Percentiles rank a stretch among this genome's conserved stretches.
Conservation (phyloP, 2,113 vertebrate genomes). For the Epinephelus lanceolatus region DNA sequence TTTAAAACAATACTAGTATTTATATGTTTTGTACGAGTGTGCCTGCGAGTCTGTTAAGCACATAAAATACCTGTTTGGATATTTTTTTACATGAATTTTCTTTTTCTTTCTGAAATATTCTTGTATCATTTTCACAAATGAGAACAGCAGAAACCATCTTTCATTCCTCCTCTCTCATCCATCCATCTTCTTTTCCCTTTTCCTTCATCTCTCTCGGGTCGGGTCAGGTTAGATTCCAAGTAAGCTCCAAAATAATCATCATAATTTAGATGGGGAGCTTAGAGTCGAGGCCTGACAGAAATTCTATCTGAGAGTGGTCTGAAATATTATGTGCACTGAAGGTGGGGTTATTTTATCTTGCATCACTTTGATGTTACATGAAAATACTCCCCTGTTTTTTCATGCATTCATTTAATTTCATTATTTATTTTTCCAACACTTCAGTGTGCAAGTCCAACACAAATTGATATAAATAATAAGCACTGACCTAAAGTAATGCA, state of each 20-base stretch:
- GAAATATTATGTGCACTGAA: constrained; percentile 20
- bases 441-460: not conserved
- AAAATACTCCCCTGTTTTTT: not conserved
- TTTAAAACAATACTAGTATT: not conserved
- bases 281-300: constrained; percentile 13
- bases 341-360: constrained; percentile 20
- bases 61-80: constrained; percentile 14
- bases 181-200: constrained; percentile 9
- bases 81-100: constrained; percentile 7
- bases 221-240: constrained; percentile 42
- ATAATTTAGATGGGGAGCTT: constrained; percentile 32
- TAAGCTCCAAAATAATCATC: constrained; percentile 52
- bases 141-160: constrained; percentile 50
- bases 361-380: constrained; percentile 14
- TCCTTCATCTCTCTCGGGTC: constrained; percentile 42
- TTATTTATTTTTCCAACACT: not conserved
- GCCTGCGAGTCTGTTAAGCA: constrained; percentile 8
- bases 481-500: not conserved
- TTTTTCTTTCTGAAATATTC: constrained; percentile 16
- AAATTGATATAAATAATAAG: not conserved
- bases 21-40: not conserved
- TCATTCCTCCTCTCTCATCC: constrained; percentile 28
- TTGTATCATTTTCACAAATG: constrained; percentile 50
- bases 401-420: not conserved
- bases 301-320: constrained; percentile 20